These are phyloP conservation scores for Drosophila ustulata DNA, from an alignment of 2,888 invertebrate genomes.

Conservation along the genomic window DNA sequence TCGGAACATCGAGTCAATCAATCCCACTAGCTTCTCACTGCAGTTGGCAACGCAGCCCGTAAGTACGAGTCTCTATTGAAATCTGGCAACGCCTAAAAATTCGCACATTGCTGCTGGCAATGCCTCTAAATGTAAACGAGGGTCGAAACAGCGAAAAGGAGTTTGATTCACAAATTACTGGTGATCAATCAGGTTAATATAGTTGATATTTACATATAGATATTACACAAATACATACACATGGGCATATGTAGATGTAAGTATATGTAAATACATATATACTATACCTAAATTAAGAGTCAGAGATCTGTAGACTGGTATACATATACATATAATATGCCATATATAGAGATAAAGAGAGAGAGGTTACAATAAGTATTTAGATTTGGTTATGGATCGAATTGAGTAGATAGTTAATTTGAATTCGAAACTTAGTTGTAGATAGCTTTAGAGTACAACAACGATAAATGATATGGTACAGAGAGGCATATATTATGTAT, in stretches of 20 bases:
- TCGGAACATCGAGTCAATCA: not conserved
- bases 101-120: constrained; percentile 19
- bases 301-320: constrained; percentile 60
- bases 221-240: not conserved
- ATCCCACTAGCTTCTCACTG: constrained; percentile 4
- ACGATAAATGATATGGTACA: constrained; percentile 71
- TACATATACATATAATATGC: constrained; percentile 72
- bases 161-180: not conserved
- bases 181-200: constrained; percentile 3
- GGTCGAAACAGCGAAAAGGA: constrained; percentile 26
- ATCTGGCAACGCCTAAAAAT: constrained; percentile 15
- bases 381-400: constrained; percentile 17
- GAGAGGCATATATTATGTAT: constrained; percentile 78
- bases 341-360: constrained; percentile 28
- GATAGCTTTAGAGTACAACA: constrained; percentile 67
- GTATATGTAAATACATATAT: constrained; percentile 23
- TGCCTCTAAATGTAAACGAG: constrained; percentile 21
- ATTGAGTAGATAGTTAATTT: constrained; percentile 19
- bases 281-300: constrained; percentile 57
- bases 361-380: constrained; percentile 53
- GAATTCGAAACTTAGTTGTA: constrained; percentile 39
- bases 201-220: constrained; percentile 10
- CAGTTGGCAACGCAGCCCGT: constrained; percentile 1
- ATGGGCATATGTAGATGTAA: constrained; percentile 20
- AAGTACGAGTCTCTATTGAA: constrained; percentile 1